Percentiles rank a stretch among this genome's conserved stretches.
phyloP scores from a whole-genome alignment of 1,140 invertebrate species.

The Brachionus rotundiformis region DNA sequence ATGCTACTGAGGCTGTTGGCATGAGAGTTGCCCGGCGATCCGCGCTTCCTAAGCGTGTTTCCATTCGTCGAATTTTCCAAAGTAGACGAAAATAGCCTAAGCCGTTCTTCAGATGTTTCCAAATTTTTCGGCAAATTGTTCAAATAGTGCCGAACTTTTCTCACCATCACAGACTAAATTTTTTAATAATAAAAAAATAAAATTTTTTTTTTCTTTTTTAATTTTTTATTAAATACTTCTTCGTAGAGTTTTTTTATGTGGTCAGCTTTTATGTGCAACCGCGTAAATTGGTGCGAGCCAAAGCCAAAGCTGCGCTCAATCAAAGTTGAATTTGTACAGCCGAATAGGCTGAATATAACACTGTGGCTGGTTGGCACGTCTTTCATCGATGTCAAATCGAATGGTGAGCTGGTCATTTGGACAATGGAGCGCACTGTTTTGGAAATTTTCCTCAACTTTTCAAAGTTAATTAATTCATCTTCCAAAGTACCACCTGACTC shows the following conservation, averaged over 20 bases:
- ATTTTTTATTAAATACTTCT: not conserved
- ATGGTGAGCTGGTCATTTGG: slow-evolving; percentile 91
- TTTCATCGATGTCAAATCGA: slow-evolving; percentile 54
- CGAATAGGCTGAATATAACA: slow-evolving; percentile 28
- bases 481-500: slow-evolving; percentile 26
- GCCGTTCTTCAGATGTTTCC: not conserved
- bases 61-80: slow-evolving; percentile 33
- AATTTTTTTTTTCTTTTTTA: not conserved
- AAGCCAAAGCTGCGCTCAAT: slow-evolving; percentile 5
- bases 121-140: slow-evolving; percentile 37
- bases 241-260: slow-evolving; percentile 48
- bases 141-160: slow-evolving; percentile 48
- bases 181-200: not conserved
- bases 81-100: slow-evolving; percentile 37
- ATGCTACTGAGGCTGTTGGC: slow-evolving; percentile 36
- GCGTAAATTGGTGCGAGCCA: slow-evolving; percentile 3
- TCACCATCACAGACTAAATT: slow-evolving; percentile 45
- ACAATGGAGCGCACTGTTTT: slow-evolving; percentile 88
- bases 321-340: not conserved
- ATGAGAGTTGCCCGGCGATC: slow-evolving; percentile 5
- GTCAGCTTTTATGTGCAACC: slow-evolving; percentile 1
- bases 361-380: slow-evolving; percentile 27
- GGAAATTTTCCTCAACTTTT: slow-evolving; percentile 96
- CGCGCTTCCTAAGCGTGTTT: not conserved
- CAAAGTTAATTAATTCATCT: slow-evolving; percentile 75